phyloP scores from a whole-genome alignment of 2,113 vertebrate genomes.

The Alethe diademata region DNA sequence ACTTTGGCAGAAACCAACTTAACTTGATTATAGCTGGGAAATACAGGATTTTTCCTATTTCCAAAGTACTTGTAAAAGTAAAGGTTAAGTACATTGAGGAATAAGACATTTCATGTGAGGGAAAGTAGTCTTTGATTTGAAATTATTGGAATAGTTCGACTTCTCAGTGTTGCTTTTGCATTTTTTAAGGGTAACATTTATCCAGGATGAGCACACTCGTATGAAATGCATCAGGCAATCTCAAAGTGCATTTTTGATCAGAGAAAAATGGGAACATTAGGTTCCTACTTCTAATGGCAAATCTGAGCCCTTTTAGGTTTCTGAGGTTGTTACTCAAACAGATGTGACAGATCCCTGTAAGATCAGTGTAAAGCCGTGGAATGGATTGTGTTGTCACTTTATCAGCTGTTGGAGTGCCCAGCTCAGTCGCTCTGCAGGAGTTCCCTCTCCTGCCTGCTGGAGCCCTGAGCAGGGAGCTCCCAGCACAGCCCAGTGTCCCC shows the following conservation, averaged over 20 bases:
- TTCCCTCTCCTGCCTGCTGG: not conserved
- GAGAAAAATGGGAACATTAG: not conserved
- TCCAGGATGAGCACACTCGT: not conserved
- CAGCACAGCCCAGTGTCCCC: accelerated
- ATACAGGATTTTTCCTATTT: not conserved
- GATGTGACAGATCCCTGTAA: not conserved
- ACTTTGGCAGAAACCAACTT: not conserved
- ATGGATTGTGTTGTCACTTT: not conserved
- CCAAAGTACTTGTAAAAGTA: not conserved
- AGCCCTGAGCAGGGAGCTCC: not conserved
- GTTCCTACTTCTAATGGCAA: not conserved
- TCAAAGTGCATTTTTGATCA: conserved; percentile 2
- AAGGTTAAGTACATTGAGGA: not conserved
- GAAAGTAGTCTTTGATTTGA: not conserved
- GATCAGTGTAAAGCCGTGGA: not conserved
- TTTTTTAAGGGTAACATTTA: not conserved
- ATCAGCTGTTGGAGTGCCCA: not conserved
- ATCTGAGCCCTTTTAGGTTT: not conserved
- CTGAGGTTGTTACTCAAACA: not conserved
- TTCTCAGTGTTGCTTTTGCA: not conserved
- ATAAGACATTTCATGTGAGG: not conserved
- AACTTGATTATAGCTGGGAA: not conserved
- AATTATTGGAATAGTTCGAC: not conserved
- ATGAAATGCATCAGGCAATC: not conserved
- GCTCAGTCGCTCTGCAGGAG: not conserved